These are phyloP conservation scores for Ficedula albicollis DNA, from an alignment of 2,797 vertebrate species.

Conservation along the genomic window DNA sequence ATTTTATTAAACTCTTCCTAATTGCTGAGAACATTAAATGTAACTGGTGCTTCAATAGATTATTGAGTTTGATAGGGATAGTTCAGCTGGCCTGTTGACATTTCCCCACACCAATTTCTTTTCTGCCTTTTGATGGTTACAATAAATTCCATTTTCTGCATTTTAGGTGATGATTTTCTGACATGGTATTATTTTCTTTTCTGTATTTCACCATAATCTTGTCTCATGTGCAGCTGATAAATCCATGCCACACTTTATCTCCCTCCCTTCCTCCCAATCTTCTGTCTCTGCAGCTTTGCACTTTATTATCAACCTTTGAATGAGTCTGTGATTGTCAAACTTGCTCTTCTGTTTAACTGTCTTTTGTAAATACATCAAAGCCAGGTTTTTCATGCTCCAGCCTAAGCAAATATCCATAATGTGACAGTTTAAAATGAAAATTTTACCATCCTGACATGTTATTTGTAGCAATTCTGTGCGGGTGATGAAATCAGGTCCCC, in stretches of 20 bases:
- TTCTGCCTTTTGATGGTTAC: not conserved
- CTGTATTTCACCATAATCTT: not conserved
- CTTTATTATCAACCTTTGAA: not conserved
- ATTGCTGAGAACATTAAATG: not conserved
- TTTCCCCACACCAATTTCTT: not conserved
- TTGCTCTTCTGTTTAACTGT: conserved; percentile 14
- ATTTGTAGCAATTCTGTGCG: not conserved
- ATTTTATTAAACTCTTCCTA: not conserved
- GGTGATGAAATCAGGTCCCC: conserved; percentile 4
- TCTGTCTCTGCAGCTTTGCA: not conserved
- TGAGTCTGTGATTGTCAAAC: not conserved
- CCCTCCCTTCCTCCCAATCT: fast-evolving
- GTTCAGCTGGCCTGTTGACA: not conserved
- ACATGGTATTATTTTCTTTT: not conserved
- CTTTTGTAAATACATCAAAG: conserved; percentile 16
- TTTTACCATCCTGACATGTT: not conserved
- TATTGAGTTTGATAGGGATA: not conserved
- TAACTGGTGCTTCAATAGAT: not conserved
- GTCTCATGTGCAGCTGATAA: not conserved
- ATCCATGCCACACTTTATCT: not conserved
- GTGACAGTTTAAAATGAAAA: conserved; percentile 25
- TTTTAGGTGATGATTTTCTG: not conserved
- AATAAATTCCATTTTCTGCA: not conserved
- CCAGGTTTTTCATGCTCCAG: not conserved
- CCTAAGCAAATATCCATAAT: conserved; percentile 25